Conservation (phyloP, 2,797 vertebrate genomes). For the Coregonus suidteri region DNA sequence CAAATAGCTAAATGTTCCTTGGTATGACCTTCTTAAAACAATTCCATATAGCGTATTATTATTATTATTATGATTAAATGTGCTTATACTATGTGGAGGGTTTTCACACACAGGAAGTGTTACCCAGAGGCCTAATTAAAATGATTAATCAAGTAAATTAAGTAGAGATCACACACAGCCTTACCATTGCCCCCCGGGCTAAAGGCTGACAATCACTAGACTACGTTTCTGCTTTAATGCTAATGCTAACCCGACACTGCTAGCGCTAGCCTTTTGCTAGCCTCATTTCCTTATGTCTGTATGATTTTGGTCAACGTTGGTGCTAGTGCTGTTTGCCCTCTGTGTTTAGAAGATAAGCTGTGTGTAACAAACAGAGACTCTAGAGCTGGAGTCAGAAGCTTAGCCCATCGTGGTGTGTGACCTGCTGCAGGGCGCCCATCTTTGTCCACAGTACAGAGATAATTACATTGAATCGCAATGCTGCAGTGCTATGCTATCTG, state of each 20-base stretch:
- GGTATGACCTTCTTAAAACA: too few relatives aligned
- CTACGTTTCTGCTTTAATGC: not conserved
- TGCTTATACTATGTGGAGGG: not conserved
- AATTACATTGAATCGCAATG: too few relatives aligned
- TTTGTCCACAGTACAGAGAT: too few relatives aligned
- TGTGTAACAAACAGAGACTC: not conserved
- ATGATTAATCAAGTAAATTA: conserved; percentile 66
- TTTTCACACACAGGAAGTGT: conserved; percentile 9
- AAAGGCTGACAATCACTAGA: not conserved
- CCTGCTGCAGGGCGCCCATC: too few relatives aligned
- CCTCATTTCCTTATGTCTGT: not conserved
- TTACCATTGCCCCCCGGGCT: not conserved
- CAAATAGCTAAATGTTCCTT: too few relatives aligned
- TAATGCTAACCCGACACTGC: not conserved
- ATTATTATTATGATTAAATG: not conserved
- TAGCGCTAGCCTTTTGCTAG: not conserved
- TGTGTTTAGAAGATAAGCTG: not conserved
- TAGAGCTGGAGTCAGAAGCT: too few relatives aligned
- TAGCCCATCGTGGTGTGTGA: too few relatives aligned
- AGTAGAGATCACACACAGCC: conserved; percentile 15
- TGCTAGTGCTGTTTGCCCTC: not conserved
- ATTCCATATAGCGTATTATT: too few relatives aligned
- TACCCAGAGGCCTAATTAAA: conserved; percentile 65
- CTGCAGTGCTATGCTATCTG: too few relatives aligned
- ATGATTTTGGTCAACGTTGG: not conserved